phyloP scores from a whole-genome alignment of 2,113 vertebrate genomes.

The Peromyscus polionotus region DNA sequence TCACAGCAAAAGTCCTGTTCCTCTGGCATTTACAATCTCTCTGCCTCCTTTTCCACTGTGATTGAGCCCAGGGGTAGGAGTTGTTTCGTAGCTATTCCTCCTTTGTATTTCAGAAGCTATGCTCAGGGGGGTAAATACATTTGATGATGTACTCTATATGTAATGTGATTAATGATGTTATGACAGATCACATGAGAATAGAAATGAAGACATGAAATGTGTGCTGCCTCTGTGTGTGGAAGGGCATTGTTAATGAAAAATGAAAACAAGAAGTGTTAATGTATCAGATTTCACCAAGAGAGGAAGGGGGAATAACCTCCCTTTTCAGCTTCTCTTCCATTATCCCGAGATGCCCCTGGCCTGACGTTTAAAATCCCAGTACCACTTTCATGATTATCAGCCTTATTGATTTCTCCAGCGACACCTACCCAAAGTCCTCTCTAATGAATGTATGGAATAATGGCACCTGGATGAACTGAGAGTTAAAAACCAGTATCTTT shows the following conservation, averaged over 20 bases:
- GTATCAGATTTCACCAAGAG: neutral
- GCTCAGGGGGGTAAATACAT: neutral
- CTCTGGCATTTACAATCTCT: neutral
- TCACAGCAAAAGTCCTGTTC: neutral
- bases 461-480: neutral
- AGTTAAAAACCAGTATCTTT: neutral
- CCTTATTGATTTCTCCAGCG: neutral
- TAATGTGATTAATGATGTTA: neutral
- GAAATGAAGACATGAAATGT: neutral
- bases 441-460: too few relatives aligned
- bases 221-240: neutral
- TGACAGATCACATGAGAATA: neutral
- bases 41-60: too few relatives aligned
- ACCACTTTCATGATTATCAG: neutral
- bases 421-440: neutral
- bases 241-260: neutral
- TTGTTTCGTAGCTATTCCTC: neutral
- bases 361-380: neutral
- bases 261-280: too few relatives aligned
- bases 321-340: neutral
- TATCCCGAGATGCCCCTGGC: neutral
- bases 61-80: neutral
- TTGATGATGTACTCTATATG: neutral
- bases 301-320: neutral
- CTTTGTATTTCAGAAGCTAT: neutral